phyloP scores from a whole-genome alignment of 37 sponge, comb jelly and placozoan genomes.

The Corticium candelabrum region DNA sequence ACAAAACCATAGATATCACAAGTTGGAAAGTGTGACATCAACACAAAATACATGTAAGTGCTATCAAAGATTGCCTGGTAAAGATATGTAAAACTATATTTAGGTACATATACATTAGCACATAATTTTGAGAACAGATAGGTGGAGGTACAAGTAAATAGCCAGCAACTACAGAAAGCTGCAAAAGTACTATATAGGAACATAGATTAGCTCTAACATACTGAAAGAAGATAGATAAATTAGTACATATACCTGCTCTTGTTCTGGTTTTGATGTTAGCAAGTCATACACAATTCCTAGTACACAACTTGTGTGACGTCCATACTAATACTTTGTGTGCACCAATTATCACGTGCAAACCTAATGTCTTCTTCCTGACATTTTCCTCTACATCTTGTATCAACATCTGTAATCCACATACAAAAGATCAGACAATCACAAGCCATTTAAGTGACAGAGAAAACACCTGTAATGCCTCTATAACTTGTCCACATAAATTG shows the following conservation, averaged over 20 bases:
- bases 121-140: not conserved
- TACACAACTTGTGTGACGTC: too few relatives aligned
- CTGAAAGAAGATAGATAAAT: too few relatives aligned
- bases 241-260: conserved; percentile 48
- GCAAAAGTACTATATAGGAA: too few relatives aligned
- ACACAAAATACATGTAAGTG: conserved; percentile 5
- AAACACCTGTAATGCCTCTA: conserved; percentile 37
- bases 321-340: too few relatives aligned
- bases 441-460: not conserved
- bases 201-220: too few relatives aligned
- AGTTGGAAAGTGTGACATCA: not conserved
- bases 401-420: not conserved
- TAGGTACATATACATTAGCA: not conserved
- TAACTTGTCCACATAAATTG: conserved; percentile 35
- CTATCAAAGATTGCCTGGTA: not conserved
- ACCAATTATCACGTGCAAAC: too few relatives aligned
- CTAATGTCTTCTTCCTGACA: not conserved
- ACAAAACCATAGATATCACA: conserved; percentile 1
- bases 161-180: too few relatives aligned
- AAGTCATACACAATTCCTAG: conserved; percentile 75
- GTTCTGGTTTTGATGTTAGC: conserved; percentile 70
- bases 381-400: not conserved
- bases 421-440: not conserved
- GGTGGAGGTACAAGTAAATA: not conserved
- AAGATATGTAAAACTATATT: not conserved